A percentile compares a stretch with the other conserved stretches of the same genome.
Evolutionary conservation across 1,140 invertebrate species (phyloP).

Genomic region (Aphelenchoides besseyi): DNA sequence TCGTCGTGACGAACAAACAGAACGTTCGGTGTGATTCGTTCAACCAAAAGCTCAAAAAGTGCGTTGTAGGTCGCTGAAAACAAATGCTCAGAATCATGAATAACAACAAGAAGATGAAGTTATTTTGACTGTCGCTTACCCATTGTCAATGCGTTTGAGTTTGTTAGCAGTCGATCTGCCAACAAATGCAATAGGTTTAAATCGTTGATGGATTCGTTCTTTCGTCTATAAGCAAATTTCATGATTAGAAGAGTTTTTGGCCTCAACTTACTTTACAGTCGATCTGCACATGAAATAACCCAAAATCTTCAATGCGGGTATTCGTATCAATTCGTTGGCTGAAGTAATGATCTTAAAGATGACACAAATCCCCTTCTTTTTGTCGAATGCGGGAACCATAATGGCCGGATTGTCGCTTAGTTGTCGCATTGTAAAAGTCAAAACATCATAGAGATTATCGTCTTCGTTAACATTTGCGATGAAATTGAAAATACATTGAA

Average conservation of each 20-base stretch:
- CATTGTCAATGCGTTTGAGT: constrained; percentile 70
- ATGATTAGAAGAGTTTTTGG: constrained; percentile 62
- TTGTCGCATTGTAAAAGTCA: constrained; percentile 90
- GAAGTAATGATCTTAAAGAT: constrained; percentile 94
- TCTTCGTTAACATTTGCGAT: constrained; percentile 95
- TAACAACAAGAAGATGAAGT: too few relatives aligned
- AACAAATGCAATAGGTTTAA: constrained; percentile 94
- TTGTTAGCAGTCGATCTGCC: constrained; percentile 82
- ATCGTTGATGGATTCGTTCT: constrained; percentile 96
- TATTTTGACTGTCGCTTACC: too few relatives aligned
- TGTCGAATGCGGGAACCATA: constrained; percentile 84
- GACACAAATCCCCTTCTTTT: constrained; percentile 85
- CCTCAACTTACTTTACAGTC: constrained; percentile 84
- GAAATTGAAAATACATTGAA: constrained; percentile 96
- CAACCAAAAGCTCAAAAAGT: constrained; percentile 92
- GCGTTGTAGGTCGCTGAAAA: constrained; percentile 98
- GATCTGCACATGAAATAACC: constrained; percentile 89
- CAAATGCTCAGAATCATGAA: constrained; percentile 80
- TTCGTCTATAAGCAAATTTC: constrained; percentile 71
- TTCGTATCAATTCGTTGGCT: constrained; percentile 86
- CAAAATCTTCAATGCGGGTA: constrained; percentile 89
- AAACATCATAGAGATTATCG: constrained; percentile 95
- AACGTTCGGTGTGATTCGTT: constrained; percentile 90
- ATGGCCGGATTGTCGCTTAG: constrained; percentile 97
- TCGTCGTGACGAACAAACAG: constrained; percentile 67